Evolutionary conservation across 2,113 vertebrate species (phyloP), one percentile per base, ranked within the genome.

Genomic region (Cisticola juncidis): DNA sequence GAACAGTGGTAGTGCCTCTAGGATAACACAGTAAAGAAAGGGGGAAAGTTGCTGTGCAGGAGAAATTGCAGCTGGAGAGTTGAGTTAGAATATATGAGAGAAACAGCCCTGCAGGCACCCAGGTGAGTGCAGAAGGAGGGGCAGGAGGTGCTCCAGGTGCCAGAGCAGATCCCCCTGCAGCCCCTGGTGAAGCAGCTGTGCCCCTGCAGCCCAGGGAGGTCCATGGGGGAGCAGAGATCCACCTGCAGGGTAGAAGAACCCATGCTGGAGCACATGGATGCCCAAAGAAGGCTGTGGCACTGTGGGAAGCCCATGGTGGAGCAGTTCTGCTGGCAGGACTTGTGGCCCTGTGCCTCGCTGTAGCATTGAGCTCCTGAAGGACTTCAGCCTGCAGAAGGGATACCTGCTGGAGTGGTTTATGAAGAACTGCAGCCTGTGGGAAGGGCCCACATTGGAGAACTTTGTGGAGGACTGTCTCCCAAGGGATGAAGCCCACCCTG

Each of bases 391-490:
- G 5, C 1, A 3, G 19, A 25, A 45, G 23, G 28, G 38, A 17
- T 24, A 35, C 23, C 8, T 0, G 0, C 26, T 73, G 68, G 22
- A 44, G 22, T 3, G 38, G 28, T 3, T n/a, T 1, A 4, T 14
- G 23, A 38, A 29, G 44, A 51, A 5, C 60, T 74, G 23, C n/a
- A 81, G 24, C 33, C 51, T 73, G 36, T 20, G 36, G 51, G 44
- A 73, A 66, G 23, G 36, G 51, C 13, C 11, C 9, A 26, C 23
- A 15, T 0, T 45, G 54, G 18, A 86, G 7, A 36, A 23, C 33
- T 44, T 45, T 4, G 2, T 38, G 53, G 16, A 40, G 24, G 23
- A 20, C 33, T 58, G 10, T 28, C 19, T 58, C 28, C 33, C 28
- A 25, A 6, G 24, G 15, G 19, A 45, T 57, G 6, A 4, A 66